Conservation (phyloP, 2,113 vertebrate genomes). For the Phoenicopterus ruber region DNA sequence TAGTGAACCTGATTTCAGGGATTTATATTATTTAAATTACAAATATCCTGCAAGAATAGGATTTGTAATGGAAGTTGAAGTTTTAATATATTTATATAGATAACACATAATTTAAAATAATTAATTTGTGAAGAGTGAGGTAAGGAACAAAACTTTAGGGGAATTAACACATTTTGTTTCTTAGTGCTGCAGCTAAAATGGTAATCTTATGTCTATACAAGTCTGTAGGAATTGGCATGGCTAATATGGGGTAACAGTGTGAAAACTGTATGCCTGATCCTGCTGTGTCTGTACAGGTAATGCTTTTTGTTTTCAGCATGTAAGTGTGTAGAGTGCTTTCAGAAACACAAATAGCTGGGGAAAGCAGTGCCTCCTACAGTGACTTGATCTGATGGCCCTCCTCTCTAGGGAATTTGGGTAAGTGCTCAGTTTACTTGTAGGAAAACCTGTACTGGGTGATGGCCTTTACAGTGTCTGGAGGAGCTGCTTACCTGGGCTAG, state of each 20-base stretch:
- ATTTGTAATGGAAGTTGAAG: background rate
- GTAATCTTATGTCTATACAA: background rate
- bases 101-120: background rate
- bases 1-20: background rate
- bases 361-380: background rate
- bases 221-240: background rate
- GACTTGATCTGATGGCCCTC: background rate
- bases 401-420: background rate
- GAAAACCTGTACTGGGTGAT: background rate
- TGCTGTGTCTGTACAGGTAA: background rate
- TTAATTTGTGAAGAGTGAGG: background rate
- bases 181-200: background rate
- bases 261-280: background rate
- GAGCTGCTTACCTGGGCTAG: background rate
- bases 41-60: background rate
- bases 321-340: background rate
- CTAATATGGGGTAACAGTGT: too few species aligned
- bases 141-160: background rate
- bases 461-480: background rate
- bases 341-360: background rate
- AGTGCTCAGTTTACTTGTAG: background rate
- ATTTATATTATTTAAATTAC: background rate
- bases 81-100: background rate
- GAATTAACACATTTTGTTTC: background rate
- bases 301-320: background rate